phyloP scores from a whole-genome alignment of 2,113 vertebrate species.

The Caranx melampygus region DNA sequence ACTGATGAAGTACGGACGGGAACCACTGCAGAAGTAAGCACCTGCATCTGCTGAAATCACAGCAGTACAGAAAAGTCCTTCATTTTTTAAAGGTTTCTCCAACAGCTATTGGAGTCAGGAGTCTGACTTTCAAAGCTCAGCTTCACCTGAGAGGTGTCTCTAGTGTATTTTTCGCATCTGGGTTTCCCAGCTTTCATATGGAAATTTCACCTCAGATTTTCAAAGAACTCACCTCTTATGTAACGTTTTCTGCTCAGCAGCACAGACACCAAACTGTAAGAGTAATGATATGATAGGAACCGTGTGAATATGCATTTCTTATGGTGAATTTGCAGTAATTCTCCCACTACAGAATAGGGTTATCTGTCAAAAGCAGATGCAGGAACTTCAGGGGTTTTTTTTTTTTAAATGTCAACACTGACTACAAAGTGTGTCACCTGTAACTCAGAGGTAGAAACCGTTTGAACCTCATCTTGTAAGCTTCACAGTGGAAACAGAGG shows the following conservation, averaged over 20 bases:
- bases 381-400: no score
- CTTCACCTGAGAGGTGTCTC: neutral
- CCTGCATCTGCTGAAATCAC: neutral
- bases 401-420: no score
- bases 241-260: neutral
- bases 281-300: neutral
- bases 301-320: neutral
- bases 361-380: neutral
- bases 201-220: slow-evolving; percentile 12
- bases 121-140: slow-evolving; percentile 24
- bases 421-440: neutral
- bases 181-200: slow-evolving; percentile 5
- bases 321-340: neutral
- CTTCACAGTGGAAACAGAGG: neutral
- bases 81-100: neutral
- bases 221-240: slow-evolving; percentile 18
- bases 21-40: slow-evolving; percentile 81
- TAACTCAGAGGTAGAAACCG: neutral
- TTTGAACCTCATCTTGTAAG: neutral
- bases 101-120: neutral
- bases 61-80: neutral
- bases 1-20: slow-evolving; percentile 85
- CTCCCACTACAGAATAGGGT: neutral
- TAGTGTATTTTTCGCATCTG: neutral
- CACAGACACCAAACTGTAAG: neutral